Evolutionary conservation across 37 sponge, comb jelly and placozoan genomes (phyloP).

Genomic region (Chondrosia reniformis): DNA sequence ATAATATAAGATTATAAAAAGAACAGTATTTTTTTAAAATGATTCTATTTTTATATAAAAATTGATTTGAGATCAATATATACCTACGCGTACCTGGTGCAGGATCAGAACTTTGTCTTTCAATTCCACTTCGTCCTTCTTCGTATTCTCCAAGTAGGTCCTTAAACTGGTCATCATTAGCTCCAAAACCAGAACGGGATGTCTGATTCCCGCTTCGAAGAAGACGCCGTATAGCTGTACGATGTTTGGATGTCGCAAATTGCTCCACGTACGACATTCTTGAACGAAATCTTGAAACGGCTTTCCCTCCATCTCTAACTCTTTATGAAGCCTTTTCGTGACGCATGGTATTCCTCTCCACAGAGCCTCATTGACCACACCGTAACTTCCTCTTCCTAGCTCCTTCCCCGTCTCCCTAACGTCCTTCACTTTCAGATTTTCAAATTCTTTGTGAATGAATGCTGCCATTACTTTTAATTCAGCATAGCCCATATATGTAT

Average conservation of each 20-base stretch:
- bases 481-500: no score
- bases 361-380: background rate
- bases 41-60: no score
- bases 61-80: no score
- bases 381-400: background rate
- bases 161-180: background rate
- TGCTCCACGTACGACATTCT: slow-evolving; percentile 17
- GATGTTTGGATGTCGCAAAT: slow-evolving; percentile 6
- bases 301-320: background rate
- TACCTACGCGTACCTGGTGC: no score
- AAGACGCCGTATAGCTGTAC: slow-evolving; percentile 1
- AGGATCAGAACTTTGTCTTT: background rate
- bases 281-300: background rate
- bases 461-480: no score
- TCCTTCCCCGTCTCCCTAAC: slow-evolving; percentile 10
- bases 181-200: slow-evolving; percentile 16
- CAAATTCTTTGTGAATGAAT: no score
- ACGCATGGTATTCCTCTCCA: slow-evolving; percentile 7
- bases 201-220: background rate
- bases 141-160: slow-evolving; percentile 1
- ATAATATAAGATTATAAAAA: no score
- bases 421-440: background rate
- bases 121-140: background rate
- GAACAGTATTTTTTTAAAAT: no score
- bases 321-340: slow-evolving; percentile 12